Conservation (phyloP, 2,797 vertebrate genomes). For the Erpetoichthys calabaricus region DNA sequence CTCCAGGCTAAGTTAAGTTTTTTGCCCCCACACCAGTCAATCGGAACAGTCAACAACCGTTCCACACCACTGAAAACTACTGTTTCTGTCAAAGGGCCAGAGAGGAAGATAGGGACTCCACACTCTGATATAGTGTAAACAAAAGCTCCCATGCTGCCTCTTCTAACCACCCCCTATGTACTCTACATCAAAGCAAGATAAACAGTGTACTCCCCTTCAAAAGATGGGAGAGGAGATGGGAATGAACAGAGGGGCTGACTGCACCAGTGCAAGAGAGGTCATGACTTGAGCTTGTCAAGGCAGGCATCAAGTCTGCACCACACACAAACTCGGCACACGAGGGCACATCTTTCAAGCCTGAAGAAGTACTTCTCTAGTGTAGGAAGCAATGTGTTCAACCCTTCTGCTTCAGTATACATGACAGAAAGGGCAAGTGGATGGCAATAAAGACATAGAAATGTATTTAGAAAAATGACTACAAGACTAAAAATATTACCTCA, state of each 20-base stretch:
- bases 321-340: constrained; percentile 56
- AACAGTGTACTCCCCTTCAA: constrained; percentile 44
- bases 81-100: constrained; percentile 58
- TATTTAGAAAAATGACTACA: too few relatives aligned
- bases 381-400: too few relatives aligned
- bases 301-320: constrained; percentile 56
- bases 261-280: constrained; percentile 26
- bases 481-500: too few relatives aligned
- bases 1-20: constrained; percentile 11
- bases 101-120: constrained; percentile 41
- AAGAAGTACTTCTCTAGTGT: too few relatives aligned
- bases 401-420: too few relatives aligned
- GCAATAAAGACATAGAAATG: too few relatives aligned
- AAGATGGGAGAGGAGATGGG: constrained; percentile 24
- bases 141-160: constrained; percentile 33
- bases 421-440: too few relatives aligned
- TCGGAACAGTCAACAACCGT: constrained; percentile 75
- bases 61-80: constrained; percentile 62
- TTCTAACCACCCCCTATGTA: constrained; percentile 27
- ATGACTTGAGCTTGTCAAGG: constrained; percentile 45
- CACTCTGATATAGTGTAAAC: constrained; percentile 61
- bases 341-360: constrained; percentile 27
- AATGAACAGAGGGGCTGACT: constrained; percentile 25
- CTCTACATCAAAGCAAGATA: constrained; percentile 83
- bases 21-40: constrained; percentile 44